Percentiles rank a stretch among this genome's conserved stretches.
Evolutionary conservation across 2,888 invertebrate species (phyloP).

Genomic region (Ecliptopera silaceata): DNA sequence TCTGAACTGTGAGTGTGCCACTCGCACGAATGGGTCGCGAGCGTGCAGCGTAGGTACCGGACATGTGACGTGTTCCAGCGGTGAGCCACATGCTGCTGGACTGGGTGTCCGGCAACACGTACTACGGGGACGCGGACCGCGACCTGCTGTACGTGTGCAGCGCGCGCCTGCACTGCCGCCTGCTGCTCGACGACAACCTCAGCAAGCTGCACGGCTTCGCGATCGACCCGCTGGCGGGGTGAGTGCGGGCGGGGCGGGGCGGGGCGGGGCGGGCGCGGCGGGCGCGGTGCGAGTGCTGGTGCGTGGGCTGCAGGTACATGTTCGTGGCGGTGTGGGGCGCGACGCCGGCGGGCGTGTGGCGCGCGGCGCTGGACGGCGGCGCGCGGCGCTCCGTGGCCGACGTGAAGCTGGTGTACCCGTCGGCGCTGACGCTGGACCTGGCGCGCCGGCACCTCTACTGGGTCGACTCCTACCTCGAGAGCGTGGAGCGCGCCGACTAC

Average conservation of each 20-base stretch:
- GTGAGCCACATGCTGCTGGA: slow-evolving; percentile 90
- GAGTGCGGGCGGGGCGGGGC: slow-evolving; percentile 11
- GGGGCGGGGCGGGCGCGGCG: neutral
- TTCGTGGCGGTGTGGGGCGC: slow-evolving; percentile 91
- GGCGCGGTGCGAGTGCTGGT: neutral
- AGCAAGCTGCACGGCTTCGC: slow-evolving; percentile 89
- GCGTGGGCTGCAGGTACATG: slow-evolving; percentile 73
- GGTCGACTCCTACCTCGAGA: slow-evolving; percentile 91
- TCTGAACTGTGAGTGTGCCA: slow-evolving; percentile 85
- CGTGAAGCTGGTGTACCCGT: slow-evolving; percentile 89
- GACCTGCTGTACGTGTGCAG: slow-evolving; percentile 88
- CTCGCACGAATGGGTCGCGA: no score
- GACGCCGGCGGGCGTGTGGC: slow-evolving; percentile 84
- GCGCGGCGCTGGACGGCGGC: slow-evolving; percentile 85
- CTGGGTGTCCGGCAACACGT: slow-evolving; percentile 95
- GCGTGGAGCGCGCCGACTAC: slow-evolving; percentile 90
- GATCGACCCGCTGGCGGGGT: slow-evolving; percentile 84
- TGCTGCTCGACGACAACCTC: slow-evolving; percentile 86
- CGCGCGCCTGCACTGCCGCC: slow-evolving; percentile 85
- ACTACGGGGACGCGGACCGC: slow-evolving; percentile 87
- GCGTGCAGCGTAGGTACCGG: no score
- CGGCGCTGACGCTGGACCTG: slow-evolving; percentile 88
- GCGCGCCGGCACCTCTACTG: slow-evolving; percentile 89
- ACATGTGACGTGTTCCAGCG: slow-evolving; percentile 68
- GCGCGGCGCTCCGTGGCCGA: slow-evolving; percentile 83